phyloP scores from a whole-genome alignment of 2,888 invertebrate genomes.

The Lycia hirtaria region DNA sequence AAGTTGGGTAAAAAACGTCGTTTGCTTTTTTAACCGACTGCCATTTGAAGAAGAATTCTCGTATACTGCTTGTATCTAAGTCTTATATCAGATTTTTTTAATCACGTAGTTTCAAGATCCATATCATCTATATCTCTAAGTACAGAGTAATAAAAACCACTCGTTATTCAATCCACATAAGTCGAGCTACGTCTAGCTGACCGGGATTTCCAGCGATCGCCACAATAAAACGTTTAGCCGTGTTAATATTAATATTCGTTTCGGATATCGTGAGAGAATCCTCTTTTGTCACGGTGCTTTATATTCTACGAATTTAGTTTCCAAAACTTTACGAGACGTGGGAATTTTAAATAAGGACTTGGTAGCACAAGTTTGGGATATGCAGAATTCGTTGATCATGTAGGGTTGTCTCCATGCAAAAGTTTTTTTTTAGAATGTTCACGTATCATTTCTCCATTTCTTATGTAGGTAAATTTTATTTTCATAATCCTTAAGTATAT shows the following conservation, averaged over 20 bases:
- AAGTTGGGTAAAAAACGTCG: too few species aligned
- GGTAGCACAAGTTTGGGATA: slow-evolving; percentile 8
- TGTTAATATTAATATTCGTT: slow-evolving; percentile 44
- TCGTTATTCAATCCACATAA: slow-evolving; percentile 32
- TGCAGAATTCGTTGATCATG: not conserved
- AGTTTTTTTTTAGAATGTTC: too few species aligned
- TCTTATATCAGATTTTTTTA: too few species aligned
- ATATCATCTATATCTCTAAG: not conserved
- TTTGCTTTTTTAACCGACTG: too few species aligned
- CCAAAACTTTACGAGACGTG: slow-evolving; percentile 23
- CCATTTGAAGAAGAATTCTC: too few species aligned
- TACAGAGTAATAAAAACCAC: not conserved
- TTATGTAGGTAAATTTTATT: too few species aligned
- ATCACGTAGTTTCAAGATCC: not conserved
- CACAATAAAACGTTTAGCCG: slow-evolving; percentile 35
- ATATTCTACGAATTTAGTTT: slow-evolving; percentile 34
- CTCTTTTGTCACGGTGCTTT: slow-evolving; percentile 32
- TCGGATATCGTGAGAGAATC: slow-evolving; percentile 42
- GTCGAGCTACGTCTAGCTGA: slow-evolving; percentile 29
- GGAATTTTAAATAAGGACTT: slow-evolving; percentile 18
- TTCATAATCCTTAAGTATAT: too few species aligned
- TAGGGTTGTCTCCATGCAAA: slow-evolving; percentile 4
- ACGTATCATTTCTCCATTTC: too few species aligned
- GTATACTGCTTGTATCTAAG: too few species aligned
- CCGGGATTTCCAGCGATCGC: slow-evolving; percentile 37